Base-by-base conservation (phyloP, 2,113 vertebrate genomes). In the Alexandromys fortis region DNA sequence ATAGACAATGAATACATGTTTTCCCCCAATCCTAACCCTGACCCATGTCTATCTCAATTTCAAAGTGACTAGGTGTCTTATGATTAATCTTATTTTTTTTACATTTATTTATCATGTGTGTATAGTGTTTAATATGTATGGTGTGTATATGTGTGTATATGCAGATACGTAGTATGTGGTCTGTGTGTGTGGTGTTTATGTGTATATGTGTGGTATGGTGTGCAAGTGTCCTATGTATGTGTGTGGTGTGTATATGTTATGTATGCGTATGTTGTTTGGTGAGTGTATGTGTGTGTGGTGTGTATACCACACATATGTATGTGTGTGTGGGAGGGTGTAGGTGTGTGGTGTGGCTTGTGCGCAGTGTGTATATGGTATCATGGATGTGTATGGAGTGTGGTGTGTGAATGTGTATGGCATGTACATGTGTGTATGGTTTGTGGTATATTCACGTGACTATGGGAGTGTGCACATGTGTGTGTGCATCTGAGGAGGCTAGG, bases 311-410 rank as follows among this genome's bases (percentile, higher is more conserved):
- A 47, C 47, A 21, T 11, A 82, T 82, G 73, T 28, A 22, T 45
- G 0, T 33, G 2, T 33, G 24, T 85, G 38, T 30, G 11, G 16
- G 26, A 12, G 61, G 30, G 30, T 68, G 19, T 12, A 61, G 61
- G 73, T 28, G 73, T 45, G 4, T 75, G 73, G 22, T 42, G 19
- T 42, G 38, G 55, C 19, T 58, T 58, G 72, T 73, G n/a, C 9
- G 72, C 3, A 3, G 49, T n/a, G 10, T n/a, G 10, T n/a, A 12
- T 55, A 8, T 11, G 3, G 5, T n/a, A n/a, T n/a, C 22, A n/a
- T 42, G n/a, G 24, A 28, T 61, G 5, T 82, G 35, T 58, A 10
- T 81, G 33, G 5, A 10, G 7, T 81, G 33, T 55, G 19, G 12
- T 38, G 11, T 47, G 7, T 30, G 26, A 0, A 17, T 30, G 14